These are phyloP conservation scores for Tricholaema leucomelas DNA, from an alignment of 2,113 vertebrate genomes.

Conservation along the genomic window DNA sequence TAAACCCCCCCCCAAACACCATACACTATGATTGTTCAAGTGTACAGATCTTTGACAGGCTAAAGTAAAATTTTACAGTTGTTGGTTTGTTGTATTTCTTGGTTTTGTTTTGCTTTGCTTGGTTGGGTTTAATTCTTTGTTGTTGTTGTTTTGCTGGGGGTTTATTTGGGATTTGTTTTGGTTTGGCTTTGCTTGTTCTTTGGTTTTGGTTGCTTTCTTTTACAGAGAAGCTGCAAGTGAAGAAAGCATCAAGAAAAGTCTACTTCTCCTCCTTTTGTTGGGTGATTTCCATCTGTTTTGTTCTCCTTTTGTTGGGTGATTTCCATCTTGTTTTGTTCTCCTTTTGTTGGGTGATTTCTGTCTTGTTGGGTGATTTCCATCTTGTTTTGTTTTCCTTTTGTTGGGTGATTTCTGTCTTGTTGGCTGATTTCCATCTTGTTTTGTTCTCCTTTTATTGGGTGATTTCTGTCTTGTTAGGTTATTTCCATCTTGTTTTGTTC, in stretches of 20 bases:
- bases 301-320: no score
- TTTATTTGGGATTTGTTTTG: fast-evolving
- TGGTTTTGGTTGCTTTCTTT: neutral
- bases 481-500: no score
- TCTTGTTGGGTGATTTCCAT: no score
- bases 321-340: no score
- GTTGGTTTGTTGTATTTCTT: neutral
- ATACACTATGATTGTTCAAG: neutral
- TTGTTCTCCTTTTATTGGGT: no score
- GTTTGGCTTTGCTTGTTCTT: no score
- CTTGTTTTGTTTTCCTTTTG: no score
- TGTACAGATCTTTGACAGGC: neutral
- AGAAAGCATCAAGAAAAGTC: neutral
- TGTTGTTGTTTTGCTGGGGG: neutral
- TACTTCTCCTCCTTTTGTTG: neutral
- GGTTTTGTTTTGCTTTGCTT: fast-evolving
- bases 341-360: no score
- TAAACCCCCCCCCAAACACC: fast-evolving
- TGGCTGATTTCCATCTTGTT: no score
- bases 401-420: no score
- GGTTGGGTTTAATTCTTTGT: neutral
- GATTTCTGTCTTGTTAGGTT: no score
- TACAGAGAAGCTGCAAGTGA: neutral
- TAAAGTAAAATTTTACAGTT: neutral
- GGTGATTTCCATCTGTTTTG: no score